A percentile compares a stretch with the other conserved stretches of the same genome.
Conservation (phyloP, 2,888 invertebrate genomes). For the Eupithecia vulgata region DNA sequence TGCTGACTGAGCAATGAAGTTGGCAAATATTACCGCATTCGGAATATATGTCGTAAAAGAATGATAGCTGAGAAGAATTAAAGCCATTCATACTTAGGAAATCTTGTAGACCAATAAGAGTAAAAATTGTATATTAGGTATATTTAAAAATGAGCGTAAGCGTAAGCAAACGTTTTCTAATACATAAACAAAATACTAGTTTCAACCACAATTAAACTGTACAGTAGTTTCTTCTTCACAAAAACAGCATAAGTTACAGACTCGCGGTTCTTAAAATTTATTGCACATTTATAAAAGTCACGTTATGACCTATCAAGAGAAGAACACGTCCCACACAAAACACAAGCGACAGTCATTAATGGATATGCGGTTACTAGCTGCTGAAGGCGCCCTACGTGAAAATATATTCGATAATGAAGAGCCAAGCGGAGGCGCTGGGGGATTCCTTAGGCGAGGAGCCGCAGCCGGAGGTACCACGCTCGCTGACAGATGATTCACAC, state of each 20-base stretch:
- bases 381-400: conserved; percentile 98
- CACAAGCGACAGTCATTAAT: conserved; percentile 52
- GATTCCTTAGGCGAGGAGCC: conserved; percentile 82
- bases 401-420: conserved; percentile 98
- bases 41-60: not conserved
- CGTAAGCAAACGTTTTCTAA: too few species aligned
- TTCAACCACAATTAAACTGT: too few species aligned
- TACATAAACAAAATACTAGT: too few species aligned
- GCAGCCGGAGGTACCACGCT: conserved; percentile 73
- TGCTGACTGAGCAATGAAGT: not conserved
- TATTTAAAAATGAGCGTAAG: too few species aligned
- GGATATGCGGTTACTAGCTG: conserved; percentile 85
- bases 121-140: too few species aligned
- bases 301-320: not conserved
- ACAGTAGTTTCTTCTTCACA: too few species aligned
- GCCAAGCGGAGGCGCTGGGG: conserved; percentile 88
- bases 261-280: not conserved
- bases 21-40: not conserved
- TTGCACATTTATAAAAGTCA: not conserved
- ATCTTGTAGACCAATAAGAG: not conserved
- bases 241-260: not conserved
- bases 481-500: conserved; percentile 47
- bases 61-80: not conserved
- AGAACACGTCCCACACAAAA: conserved; percentile 38
- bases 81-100: not conserved